These are phyloP conservation scores for Spodoptera frugiperda DNA, from an alignment of 1,140 invertebrate genomes.

Conservation along the genomic window DNA sequence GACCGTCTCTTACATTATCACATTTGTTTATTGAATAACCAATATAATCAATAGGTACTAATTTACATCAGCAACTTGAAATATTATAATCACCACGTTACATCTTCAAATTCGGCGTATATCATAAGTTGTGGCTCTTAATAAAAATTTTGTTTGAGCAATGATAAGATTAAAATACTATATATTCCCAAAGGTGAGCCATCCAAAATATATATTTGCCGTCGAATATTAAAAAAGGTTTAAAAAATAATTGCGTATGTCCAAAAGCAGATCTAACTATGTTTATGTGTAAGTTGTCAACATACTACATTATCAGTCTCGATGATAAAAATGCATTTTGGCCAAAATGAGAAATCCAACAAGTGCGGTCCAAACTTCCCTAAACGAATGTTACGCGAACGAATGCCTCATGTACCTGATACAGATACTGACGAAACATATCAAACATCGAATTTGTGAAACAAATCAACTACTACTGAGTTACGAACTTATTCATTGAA, in stretches of 20 bases:
- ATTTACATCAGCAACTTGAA: slow-evolving; percentile 76
- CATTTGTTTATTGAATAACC: slow-evolving; percentile 78
- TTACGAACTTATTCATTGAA: slow-evolving; percentile 10
- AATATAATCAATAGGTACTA: slow-evolving; percentile 68
- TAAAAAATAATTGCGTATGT: slow-evolving; percentile 80
- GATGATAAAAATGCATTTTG: slow-evolving; percentile 83
- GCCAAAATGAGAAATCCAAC: slow-evolving; percentile 83
- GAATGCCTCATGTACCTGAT: slow-evolving; percentile 72
- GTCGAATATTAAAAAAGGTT: slow-evolving; percentile 77
- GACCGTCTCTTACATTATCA: slow-evolving; percentile 79
- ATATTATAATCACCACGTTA: slow-evolving; percentile 79
- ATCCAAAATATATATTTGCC: slow-evolving; percentile 82
- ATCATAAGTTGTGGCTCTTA: slow-evolving; percentile 80
- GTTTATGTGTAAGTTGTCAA: slow-evolving; percentile 70
- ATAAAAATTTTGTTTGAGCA: slow-evolving; percentile 84
- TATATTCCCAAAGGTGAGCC: slow-evolving; percentile 82
- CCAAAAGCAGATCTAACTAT: slow-evolving; percentile 82
- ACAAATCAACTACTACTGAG: slow-evolving; percentile 32
- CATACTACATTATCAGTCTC: slow-evolving; percentile 85
- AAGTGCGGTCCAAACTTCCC: slow-evolving; percentile 74
- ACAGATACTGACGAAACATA: slow-evolving; percentile 68
- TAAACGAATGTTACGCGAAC: slow-evolving; percentile 70
- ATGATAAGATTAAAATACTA: slow-evolving; percentile 78
- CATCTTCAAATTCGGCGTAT: slow-evolving; percentile 78
- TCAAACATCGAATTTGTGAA: slow-evolving; percentile 25